A percentile compares a stretch with the other conserved stretches of the same genome.
Evolutionary conservation across 2,113 vertebrate genomes (phyloP).

Genomic region (Chiloscyllium plagiosum): DNA sequence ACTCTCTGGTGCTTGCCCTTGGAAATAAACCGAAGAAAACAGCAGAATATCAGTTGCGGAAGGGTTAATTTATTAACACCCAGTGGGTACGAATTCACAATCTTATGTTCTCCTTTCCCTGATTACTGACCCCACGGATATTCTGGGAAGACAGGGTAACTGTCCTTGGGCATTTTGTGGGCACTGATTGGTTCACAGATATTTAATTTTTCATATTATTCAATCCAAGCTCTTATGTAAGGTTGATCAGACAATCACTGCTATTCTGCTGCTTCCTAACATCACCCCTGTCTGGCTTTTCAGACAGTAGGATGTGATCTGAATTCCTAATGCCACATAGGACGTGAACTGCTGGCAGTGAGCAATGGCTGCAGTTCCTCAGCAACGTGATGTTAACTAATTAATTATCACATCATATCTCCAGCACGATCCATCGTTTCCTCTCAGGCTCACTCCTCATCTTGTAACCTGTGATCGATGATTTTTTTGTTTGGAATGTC

Average conservation of each 20-base stretch:
- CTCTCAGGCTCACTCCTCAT: not conserved
- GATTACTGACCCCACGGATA: too few species aligned
- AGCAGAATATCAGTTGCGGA: not conserved
- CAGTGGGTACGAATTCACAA: not conserved
- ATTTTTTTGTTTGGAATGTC: not conserved
- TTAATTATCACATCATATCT: not conserved
- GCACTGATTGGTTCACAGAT: not conserved
- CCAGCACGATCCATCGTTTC: not conserved
- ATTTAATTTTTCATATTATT: conserved; percentile 20
- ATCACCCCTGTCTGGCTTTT: conserved; percentile 30
- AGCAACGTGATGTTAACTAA: not conserved
- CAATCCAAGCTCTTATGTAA: conserved; percentile 32
- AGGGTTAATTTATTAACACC: not conserved
- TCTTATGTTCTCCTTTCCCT: not conserved
- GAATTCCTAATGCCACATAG: not conserved
- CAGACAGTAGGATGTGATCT: conserved; percentile 28
- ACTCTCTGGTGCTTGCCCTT: not conserved
- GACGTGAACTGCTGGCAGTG: not conserved
- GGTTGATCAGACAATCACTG: conserved; percentile 21
- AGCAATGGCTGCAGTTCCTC: not conserved
- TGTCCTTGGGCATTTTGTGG: not conserved
- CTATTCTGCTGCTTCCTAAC: conserved; percentile 2
- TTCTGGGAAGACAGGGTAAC: not conserved
- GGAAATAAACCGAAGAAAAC: not conserved
- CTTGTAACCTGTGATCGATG: not conserved